Base-by-base conservation (phyloP, 1,140 invertebrate species). In the Lepidostoma basale region DNA sequence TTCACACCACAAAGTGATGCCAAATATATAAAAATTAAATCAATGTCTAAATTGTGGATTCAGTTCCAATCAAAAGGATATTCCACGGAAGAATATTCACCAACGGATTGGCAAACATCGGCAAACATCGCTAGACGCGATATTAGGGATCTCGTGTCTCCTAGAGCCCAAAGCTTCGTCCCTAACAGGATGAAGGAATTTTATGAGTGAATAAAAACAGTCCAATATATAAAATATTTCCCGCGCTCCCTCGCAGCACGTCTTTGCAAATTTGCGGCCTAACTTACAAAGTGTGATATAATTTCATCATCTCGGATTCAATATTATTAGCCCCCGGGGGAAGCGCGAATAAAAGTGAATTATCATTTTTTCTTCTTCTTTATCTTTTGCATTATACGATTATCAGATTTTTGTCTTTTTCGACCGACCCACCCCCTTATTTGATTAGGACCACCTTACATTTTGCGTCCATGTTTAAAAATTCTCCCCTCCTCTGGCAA, bases 231-330 rank as follows among this genome's bases (percentile, higher is more conserved):
- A 30, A 10, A 22, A 36, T 62, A 14, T 60, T 65, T 49, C 42
- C 18, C 36, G 36, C 39, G 1, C 26, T 33, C 23, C 14, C 18
- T 49, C 56, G 12, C 14, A 26, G 45, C 67, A 72, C 67, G 70
- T 72, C 70, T 67, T 72, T 69, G 54, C 30, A 72, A 72, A 72
- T 72, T 69, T 69, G 70, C 62, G 63, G 70, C 63, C 67, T 67
- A 69, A 72, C 70, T 72, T 72, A 69, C 67, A 72, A 72, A 72
- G 63, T 69, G 67, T 72, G 67, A 72, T 72, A 72, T 72, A 72
- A 72, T 72, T 72, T 72, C 65, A 72, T 72, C 70, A 62, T 69
- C 67, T 72, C 70, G 44, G 67, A 72, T 72, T 72, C 67, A 67
- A 72, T 72, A 72, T 72, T 59, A 68, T 52, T 44, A 56, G 42